phyloP scores from a whole-genome alignment of 1,140 invertebrate genomes.

The Drosophila pandora region DNA sequence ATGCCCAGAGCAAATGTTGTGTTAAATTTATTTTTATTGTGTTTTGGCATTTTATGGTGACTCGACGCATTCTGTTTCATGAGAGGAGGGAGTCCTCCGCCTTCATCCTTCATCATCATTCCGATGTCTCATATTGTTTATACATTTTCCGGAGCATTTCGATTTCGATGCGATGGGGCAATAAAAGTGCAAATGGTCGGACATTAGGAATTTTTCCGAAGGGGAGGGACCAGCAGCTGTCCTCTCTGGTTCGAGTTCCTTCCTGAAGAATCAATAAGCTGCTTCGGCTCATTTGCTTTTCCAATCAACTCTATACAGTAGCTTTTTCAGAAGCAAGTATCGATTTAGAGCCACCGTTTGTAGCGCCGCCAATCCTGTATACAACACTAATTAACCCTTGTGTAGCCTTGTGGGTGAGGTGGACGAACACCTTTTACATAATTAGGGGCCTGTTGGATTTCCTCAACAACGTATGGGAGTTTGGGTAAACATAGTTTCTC shows the following conservation, averaged over 20 bases:
- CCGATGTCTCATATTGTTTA: conserved; percentile 43
- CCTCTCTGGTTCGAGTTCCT: conserved; percentile 1
- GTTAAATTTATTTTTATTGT: conserved; percentile 78
- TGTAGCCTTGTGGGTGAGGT: conserved; percentile 15
- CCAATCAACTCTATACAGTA: conserved; percentile 28
- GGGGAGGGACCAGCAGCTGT: conserved; percentile 41
- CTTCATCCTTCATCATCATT: conserved; percentile 13
- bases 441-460: conserved; percentile 77
- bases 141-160: conserved; percentile 62
- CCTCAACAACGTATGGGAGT: conserved; percentile 52
- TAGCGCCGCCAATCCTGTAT: conserved; percentile 40
- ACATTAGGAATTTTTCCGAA: conserved; percentile 15
- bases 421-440: conserved; percentile 72
- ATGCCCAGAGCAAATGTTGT: conserved; percentile 68
- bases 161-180: conserved; percentile 39
- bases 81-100: not conserved
- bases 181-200: conserved; percentile 72
- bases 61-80: conserved; percentile 48
- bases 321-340: conserved; percentile 39
- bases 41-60: conserved; percentile 73
- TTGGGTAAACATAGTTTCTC: conserved; percentile 56
- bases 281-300: conserved; percentile 5
- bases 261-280: conserved; percentile 27
- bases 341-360: conserved; percentile 36
- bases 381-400: conserved; percentile 68